Conservation (phyloP, 1,140 invertebrate genomes). For the Drosophila mojavensis region DNA sequence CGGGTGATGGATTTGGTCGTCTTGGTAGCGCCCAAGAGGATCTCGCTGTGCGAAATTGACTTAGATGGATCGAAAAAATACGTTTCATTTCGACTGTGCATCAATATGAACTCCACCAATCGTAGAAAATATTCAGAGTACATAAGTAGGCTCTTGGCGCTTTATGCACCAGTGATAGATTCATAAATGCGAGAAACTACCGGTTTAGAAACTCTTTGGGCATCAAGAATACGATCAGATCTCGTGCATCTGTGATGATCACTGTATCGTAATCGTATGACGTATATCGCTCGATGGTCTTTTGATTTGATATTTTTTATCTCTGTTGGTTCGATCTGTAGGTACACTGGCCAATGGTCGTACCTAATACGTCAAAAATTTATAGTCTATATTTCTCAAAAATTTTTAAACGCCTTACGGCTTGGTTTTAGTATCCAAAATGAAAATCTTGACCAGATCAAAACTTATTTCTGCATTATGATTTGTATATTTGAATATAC, state of each 20-base stretch:
- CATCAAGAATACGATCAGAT: constrained; percentile 71
- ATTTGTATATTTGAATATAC: no score
- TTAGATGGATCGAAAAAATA: constrained; percentile 65
- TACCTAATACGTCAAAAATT: no score
- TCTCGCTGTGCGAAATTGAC: constrained; percentile 66
- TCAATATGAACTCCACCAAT: constrained; percentile 70
- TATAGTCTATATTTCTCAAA: no score
- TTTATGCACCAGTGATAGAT: constrained; percentile 49
- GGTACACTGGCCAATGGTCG: no score
- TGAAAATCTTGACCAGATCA: no score
- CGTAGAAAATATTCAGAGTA: constrained; percentile 80
- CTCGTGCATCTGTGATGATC: constrained; percentile 62
- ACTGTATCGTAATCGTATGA: constrained; percentile 63
- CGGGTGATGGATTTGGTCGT: constrained; percentile 54
- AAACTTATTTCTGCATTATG: no score
- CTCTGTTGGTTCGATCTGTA: no score
- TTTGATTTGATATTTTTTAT: no score
- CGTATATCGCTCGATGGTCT: constrained; percentile 4
- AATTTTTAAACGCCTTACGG: no score
- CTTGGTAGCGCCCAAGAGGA: constrained; percentile 59
- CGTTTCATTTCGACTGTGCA: constrained; percentile 65
- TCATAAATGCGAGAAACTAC: constrained; percentile 65
- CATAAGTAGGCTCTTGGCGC: constrained; percentile 63
- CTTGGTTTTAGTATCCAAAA: no score
- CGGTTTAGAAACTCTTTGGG: constrained; percentile 57